A percentile compares a stretch with the other conserved stretches of the same genome.
Evolutionary conservation across 2,888 invertebrate genomes (phyloP).

Genomic region (Melanophora roralis): DNA sequence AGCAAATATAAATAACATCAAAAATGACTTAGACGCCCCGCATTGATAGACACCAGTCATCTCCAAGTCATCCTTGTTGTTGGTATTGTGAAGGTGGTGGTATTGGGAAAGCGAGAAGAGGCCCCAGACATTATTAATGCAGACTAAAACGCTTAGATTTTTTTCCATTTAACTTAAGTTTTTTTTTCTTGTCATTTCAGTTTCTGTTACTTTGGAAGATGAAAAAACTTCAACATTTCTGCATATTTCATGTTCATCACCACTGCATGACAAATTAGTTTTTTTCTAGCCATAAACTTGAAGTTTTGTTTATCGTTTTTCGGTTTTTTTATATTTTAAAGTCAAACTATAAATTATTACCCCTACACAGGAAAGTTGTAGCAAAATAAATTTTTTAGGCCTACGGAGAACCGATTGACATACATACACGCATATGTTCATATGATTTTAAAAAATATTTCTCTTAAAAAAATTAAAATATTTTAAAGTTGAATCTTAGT

Average conservation of each 20-base stretch:
- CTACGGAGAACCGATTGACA: too few relatives aligned
- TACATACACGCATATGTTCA: neutral
- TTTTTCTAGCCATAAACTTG: neutral
- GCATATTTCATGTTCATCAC: constrained; percentile 63
- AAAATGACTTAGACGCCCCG: constrained; percentile 53
- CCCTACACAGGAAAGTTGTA: constrained; percentile 33
- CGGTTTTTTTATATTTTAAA: constrained; percentile 13
- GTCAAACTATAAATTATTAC: constrained; percentile 52
- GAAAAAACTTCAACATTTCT: constrained; percentile 16
- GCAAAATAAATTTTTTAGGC: neutral
- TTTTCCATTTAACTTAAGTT: neutral
- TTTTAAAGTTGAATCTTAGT: neutral
- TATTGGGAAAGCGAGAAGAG: constrained; percentile 31
- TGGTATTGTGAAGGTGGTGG: constrained; percentile 17
- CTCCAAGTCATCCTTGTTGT: constrained; percentile 40
- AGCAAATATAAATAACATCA: neutral
- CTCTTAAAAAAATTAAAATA: neutral
- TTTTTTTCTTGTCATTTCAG: constrained; percentile 48
- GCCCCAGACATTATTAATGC: constrained; percentile 46
- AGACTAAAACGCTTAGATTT: constrained; percentile 32
- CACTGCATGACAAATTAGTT: constrained; percentile 60
- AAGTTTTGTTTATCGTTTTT: constrained; percentile 18
- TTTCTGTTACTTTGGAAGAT: constrained; percentile 34
- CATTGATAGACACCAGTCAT: constrained; percentile 60
- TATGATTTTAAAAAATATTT: constrained; percentile 14